Conservation (phyloP, 2,888 invertebrate species). For the Sesia bembeciformis region DNA sequence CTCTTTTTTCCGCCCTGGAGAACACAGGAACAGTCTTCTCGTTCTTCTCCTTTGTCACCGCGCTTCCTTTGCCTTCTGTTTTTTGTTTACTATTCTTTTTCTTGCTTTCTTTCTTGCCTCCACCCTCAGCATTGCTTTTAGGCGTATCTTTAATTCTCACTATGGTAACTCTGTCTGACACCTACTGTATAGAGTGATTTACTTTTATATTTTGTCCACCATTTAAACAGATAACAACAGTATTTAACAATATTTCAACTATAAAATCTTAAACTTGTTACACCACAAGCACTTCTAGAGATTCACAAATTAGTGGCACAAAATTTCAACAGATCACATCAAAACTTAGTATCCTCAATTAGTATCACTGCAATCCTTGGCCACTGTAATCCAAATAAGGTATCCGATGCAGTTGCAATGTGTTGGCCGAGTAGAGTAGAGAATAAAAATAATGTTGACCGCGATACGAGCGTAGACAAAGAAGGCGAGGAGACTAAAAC, state of each 20-base stretch:
- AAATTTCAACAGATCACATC: slow-evolving; percentile 4
- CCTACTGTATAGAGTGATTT: no score
- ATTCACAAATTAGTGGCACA: neutral
- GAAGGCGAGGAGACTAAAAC: slow-evolving; percentile 28
- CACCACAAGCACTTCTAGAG: no score
- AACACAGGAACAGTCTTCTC: slow-evolving; percentile 45
- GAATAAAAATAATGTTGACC: slow-evolving; percentile 54
- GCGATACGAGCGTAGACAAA: slow-evolving; percentile 48
- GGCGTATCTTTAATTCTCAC: slow-evolving; percentile 79
- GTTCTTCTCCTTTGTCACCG: slow-evolving; percentile 63
- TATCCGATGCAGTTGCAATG: slow-evolving; percentile 21
- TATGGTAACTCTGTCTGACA: slow-evolving; percentile 70
- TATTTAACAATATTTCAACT: no score
- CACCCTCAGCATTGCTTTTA: slow-evolving; percentile 75
- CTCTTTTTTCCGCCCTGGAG: slow-evolving; percentile 46
- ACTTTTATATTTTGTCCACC: no score
- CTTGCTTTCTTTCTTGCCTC: slow-evolving; percentile 77
- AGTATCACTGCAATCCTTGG: slow-evolving; percentile 64
- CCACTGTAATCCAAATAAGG: slow-evolving; percentile 63
- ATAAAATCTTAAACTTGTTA: no score
- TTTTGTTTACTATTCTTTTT: slow-evolving; percentile 77
- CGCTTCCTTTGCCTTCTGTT: slow-evolving; percentile 57
- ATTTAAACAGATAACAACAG: no score
- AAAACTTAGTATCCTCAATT: slow-evolving; percentile 30
- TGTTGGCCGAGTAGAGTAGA: slow-evolving; percentile 18